A percentile compares a stretch with the other conserved stretches of the same genome.
Conservation (phyloP, 2,113 vertebrate genomes). For the Zosterops hypoxanthus region DNA sequence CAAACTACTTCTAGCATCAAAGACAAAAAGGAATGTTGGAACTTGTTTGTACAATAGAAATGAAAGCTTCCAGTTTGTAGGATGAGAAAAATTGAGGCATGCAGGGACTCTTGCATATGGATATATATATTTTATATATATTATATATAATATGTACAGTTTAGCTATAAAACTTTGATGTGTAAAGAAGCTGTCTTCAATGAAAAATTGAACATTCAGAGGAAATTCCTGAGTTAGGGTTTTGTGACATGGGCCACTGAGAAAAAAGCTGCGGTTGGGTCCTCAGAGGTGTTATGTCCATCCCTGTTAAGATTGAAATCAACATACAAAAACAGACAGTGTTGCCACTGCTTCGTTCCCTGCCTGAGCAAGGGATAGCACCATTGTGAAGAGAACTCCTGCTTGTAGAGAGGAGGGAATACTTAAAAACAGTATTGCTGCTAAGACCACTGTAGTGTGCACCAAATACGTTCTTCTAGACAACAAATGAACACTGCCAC, state of each 20-base stretch:
- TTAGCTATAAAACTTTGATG: constrained; percentile 88
- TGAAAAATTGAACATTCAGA: constrained; percentile 99
- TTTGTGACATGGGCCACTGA: constrained; percentile 94
- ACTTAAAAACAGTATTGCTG: constrained; percentile 86
- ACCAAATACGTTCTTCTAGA: constrained; percentile 81
- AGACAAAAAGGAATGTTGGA: constrained; percentile 98
- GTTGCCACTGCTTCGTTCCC: constrained; percentile 81
- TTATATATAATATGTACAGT: constrained; percentile 90
- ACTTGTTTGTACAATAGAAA: constrained; percentile 86
- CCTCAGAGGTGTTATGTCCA: constrained; percentile 90
- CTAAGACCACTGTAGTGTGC: constrained; percentile 88
- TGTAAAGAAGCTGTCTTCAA: constrained; percentile 91
- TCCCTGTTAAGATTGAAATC: constrained; percentile 88
- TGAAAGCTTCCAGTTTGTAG: constrained; percentile 87
- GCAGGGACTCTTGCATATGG: constrained; percentile 96
- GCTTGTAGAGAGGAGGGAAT: constrained; percentile 79
- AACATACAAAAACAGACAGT: constrained; percentile 85
- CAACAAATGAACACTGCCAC: constrained; percentile 85
- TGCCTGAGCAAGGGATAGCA: constrained; percentile 85
- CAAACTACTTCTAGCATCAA: constrained; percentile 82
- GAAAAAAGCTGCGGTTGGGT: constrained; percentile 90
- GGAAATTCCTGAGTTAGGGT: constrained; percentile 99
- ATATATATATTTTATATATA: constrained; percentile 85
- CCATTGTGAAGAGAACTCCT: constrained; percentile 84
- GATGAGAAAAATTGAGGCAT: constrained; percentile 88